phyloP scores from a whole-genome alignment of 1,140 invertebrate genomes.

The Prorops nasuta region DNA sequence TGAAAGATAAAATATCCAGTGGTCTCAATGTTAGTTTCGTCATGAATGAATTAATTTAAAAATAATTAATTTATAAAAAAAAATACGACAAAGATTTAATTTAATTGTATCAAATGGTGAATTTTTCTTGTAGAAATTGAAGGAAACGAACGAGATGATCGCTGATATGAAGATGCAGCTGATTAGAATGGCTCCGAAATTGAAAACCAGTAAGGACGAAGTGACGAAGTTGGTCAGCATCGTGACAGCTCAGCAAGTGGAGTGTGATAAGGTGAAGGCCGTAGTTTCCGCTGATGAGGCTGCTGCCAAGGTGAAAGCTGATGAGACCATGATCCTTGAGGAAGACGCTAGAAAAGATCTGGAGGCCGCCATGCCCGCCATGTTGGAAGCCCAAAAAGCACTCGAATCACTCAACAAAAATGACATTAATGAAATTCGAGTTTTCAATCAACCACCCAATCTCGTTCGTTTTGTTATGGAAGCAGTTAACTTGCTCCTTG shows the following conservation, averaged over 20 bases:
- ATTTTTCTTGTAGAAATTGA: constrained; percentile 67
- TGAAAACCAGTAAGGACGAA: constrained; percentile 80
- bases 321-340: constrained; percentile 76
- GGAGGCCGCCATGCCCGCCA: constrained; percentile 77
- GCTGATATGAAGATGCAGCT: constrained; percentile 85
- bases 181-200: constrained; percentile 78
- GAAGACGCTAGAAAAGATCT: constrained; percentile 85
- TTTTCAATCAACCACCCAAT: constrained; percentile 84
- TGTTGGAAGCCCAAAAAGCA: constrained; percentile 80
- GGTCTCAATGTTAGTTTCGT: constrained; percentile 66
- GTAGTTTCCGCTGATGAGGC: constrained; percentile 77
- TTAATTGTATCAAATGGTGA: background rate
- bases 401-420: constrained; percentile 83
- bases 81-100: no score
- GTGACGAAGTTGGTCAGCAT: constrained; percentile 75
- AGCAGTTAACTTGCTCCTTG: constrained; percentile 80
- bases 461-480: constrained; percentile 90
- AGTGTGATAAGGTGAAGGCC: constrained; percentile 77
- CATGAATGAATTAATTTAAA: background rate
- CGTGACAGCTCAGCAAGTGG: constrained; percentile 76
- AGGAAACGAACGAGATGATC: constrained; percentile 82
- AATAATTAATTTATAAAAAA: constrained; percentile 1
- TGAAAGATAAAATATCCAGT: constrained; percentile 73
- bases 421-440: constrained; percentile 86
- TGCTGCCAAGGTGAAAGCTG: constrained; percentile 77